Conservation (phyloP, 2,797 vertebrate species). For the Eulemur coronatus region DNA sequence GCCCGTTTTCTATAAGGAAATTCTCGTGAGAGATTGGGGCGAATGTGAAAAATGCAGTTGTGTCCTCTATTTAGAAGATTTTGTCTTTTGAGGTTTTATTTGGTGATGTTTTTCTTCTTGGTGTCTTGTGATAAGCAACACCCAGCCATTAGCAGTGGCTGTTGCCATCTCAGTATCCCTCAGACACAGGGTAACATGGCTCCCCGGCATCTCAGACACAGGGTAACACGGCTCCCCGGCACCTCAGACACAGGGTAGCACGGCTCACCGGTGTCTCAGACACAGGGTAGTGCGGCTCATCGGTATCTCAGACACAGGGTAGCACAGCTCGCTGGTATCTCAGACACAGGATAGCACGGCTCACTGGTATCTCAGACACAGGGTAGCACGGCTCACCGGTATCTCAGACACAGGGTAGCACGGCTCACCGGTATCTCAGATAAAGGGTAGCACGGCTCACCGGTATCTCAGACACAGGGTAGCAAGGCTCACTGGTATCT, state of each 20-base stretch:
- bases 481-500: background rate
- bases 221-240: background rate
- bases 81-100: background rate
- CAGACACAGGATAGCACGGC: no score
- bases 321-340: fast-evolving
- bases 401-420: no score
- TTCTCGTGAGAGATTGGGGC: background rate
- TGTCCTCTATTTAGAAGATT: background rate
- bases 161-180: background rate
- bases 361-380: background rate
- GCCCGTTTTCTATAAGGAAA: background rate
- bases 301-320: no score
- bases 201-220: no score
- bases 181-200: background rate
- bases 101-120: background rate
- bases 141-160: background rate
- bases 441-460: no score
- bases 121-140: background rate
- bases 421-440: no score
- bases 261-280: no score
- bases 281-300: no score
- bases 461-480: no score
- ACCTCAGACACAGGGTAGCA: background rate
- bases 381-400: background rate
- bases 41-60: background rate